These are phyloP conservation scores for Luscinia megarhynchos DNA, from an alignment of 2,797 vertebrate genomes.

Conservation along the genomic window DNA sequence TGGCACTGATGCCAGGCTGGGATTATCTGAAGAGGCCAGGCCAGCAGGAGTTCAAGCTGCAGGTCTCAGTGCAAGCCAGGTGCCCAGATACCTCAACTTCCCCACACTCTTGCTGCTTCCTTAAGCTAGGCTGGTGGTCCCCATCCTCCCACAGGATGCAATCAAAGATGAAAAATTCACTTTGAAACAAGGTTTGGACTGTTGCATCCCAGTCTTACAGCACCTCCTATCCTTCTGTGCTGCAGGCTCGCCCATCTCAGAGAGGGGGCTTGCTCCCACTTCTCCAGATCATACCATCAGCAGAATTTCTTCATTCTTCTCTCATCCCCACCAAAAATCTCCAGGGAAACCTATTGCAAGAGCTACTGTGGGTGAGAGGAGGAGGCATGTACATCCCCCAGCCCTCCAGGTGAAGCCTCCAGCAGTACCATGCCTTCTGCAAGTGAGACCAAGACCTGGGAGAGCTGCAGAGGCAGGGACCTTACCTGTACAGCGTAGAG, in stretches of 20 bases:
- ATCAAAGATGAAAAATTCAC: background rate
- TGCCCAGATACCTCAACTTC: background rate
- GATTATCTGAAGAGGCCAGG: background rate
- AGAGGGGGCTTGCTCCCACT: background rate
- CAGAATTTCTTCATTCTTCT: background rate
- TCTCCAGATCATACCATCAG: background rate
- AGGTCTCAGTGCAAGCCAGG: background rate
- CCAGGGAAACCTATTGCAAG: background rate
- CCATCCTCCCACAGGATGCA: background rate
- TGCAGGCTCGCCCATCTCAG: background rate
- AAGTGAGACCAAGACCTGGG: background rate
- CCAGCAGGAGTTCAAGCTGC: background rate
- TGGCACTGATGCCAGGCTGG: accelerated
- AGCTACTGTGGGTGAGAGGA: background rate
- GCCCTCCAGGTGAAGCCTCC: background rate
- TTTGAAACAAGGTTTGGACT: background rate
- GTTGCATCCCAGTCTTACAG: background rate
- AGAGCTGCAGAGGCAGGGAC: background rate
- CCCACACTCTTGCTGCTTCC: background rate
- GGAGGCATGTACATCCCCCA: background rate
- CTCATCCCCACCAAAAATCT: background rate
- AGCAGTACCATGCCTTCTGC: background rate
- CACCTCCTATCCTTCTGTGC: background rate
- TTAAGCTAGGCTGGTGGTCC: background rate
- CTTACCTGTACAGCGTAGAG: background rate